Evolutionary conservation across 2,797 vertebrate species (phyloP).

Genomic region (Paramormyrops hopkinsi): DNA sequence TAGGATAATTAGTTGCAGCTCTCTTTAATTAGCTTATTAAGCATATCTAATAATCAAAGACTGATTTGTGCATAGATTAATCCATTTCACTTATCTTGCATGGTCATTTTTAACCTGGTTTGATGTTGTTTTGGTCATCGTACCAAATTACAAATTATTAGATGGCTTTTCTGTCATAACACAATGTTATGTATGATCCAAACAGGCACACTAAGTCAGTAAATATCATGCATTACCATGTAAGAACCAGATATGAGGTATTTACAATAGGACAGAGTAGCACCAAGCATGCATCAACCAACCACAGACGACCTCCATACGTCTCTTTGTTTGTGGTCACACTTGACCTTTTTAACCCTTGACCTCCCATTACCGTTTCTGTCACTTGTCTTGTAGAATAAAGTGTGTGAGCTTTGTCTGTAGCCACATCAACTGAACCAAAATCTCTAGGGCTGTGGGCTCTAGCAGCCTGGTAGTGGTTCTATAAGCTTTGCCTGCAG

Average conservation of each 20-base stretch:
- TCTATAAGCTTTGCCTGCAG: not conserved
- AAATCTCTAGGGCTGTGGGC: not conserved
- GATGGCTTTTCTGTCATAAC: not conserved
- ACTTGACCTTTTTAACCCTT: not conserved
- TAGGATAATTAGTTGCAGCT: not conserved
- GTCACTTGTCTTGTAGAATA: not conserved
- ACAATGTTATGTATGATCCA: not conserved
- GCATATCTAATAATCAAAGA: not conserved
- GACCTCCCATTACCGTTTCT: not conserved
- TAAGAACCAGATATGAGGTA: not conserved
- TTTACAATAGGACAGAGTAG: not conserved
- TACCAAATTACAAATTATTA: not conserved
- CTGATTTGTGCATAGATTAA: not conserved
- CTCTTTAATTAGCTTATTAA: not conserved
- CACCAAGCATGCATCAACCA: not conserved
- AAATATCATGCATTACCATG: not conserved
- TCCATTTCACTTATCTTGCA: not conserved
- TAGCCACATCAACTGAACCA: not conserved
- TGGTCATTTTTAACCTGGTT: not conserved
- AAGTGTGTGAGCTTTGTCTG: not conserved
- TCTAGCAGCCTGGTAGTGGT: not conserved
- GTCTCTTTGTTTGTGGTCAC: not conserved
- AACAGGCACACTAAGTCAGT: not conserved
- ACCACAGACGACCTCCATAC: not conserved
- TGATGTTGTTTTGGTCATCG: not conserved